phyloP scores from a whole-genome alignment of 1,140 invertebrate species.

The Triops longicaudatus region DNA sequence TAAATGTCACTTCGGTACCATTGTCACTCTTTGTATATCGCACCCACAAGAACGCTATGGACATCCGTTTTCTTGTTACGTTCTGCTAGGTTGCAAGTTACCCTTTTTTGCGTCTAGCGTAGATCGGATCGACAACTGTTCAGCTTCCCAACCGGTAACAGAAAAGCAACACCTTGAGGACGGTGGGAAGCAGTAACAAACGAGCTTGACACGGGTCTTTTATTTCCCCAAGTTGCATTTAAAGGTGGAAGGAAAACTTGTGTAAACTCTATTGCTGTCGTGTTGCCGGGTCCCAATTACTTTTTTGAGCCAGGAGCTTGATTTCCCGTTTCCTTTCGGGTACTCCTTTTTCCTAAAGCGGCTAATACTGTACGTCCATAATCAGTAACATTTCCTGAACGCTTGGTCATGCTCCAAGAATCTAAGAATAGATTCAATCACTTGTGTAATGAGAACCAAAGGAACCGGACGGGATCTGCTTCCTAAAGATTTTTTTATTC shows the following conservation, averaged over 20 bases:
- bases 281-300: not conserved
- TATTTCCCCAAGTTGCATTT: not conserved
- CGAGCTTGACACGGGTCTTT: slow-evolving; percentile 2
- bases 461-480: not conserved
- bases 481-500: not conserved
- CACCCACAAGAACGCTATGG: not conserved
- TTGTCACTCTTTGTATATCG: not conserved
- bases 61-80: not conserved
- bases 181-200: not conserved
- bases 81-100: not conserved
- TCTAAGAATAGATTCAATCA: not conserved
- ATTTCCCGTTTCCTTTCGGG: not conserved
- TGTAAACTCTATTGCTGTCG: not conserved
- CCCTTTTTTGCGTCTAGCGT: not conserved
- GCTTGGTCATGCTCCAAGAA: not conserved
- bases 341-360: not conserved
- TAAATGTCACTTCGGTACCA: slow-evolving; percentile 1
- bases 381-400: not conserved
- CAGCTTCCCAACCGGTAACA: not conserved
- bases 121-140: not conserved
- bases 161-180: not conserved
- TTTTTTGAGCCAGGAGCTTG: not conserved
- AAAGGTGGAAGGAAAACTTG: not conserved
- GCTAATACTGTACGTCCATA: not conserved
- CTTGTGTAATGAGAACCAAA: not conserved